phyloP scores from a whole-genome alignment of 1,140 invertebrate species.

The Aphaenogaster floridana region DNA sequence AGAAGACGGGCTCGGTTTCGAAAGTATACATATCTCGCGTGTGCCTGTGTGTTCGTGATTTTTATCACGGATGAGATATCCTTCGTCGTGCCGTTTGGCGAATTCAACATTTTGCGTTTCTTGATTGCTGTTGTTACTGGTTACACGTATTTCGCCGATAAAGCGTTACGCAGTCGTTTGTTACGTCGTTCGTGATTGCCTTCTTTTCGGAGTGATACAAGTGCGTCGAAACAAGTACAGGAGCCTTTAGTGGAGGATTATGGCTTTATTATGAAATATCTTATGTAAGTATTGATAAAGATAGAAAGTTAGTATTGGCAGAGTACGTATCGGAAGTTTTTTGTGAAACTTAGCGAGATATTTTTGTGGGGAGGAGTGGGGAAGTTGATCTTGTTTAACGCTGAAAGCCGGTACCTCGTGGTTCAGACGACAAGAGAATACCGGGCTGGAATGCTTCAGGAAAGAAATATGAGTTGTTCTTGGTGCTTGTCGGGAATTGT shows the following conservation, averaged over 20 bases:
- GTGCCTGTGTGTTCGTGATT: conserved; percentile 25
- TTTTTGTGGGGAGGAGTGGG: conserved; percentile 19
- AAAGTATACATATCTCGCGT: conserved; percentile 46
- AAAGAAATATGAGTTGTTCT: conserved; percentile 64
- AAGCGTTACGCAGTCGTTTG: conserved; percentile 16
- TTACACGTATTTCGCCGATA: conserved; percentile 39
- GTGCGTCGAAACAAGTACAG: conserved; percentile 47
- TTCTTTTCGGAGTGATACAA: conserved; percentile 46
- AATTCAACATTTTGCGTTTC: conserved; percentile 21
- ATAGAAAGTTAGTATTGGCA: conserved; percentile 6
- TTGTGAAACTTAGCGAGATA: not conserved
- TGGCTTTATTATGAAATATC: conserved; percentile 77
- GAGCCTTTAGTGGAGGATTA: conserved; percentile 44
- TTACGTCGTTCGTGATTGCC: not conserved
- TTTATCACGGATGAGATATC: not conserved
- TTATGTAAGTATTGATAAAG: conserved; percentile 74
- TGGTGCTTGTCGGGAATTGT: conserved; percentile 53
- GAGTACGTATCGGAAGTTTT: not conserved
- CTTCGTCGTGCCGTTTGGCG: not conserved
- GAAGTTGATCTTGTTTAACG: conserved; percentile 44
- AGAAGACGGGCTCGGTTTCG: not conserved
- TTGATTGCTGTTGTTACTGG: conserved; percentile 27
- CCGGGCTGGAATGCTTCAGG: conserved; percentile 45
- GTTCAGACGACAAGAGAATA: conserved; percentile 35
- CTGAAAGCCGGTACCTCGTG: conserved; percentile 67